phyloP scores from a whole-genome alignment of 64 coral and sea anemone species.

The Cladopsammia gracilis region DNA sequence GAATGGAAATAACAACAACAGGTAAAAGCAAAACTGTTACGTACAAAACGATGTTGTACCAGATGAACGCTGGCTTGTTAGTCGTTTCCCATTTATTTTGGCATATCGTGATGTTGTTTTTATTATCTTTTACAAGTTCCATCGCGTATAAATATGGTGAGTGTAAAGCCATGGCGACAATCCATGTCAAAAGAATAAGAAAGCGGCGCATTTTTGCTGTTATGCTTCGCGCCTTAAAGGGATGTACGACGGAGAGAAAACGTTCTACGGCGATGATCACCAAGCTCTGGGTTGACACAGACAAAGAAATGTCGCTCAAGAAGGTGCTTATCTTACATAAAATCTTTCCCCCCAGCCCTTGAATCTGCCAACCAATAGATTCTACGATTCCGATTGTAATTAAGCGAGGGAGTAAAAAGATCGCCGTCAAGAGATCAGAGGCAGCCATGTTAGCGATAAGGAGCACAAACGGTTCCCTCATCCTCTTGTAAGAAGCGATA shows the following conservation, averaged over 20 bases:
- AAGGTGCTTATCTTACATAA: constrained; percentile 61
- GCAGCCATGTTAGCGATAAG: constrained; percentile 83
- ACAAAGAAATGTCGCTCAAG: constrained; percentile 53
- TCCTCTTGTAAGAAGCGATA: constrained; percentile 53
- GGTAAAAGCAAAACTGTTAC: constrained; percentile 27
- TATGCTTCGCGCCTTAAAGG: constrained; percentile 54
- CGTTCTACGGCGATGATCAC: constrained; percentile 71
- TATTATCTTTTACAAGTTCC: not conserved
- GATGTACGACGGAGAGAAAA: constrained; percentile 67
- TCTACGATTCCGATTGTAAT: not conserved
- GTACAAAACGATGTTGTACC: constrained; percentile 1
- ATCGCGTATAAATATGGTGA: constrained; percentile 41
- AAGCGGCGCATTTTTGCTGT: not conserved
- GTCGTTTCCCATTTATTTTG: not conserved
- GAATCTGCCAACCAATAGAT: constrained; percentile 15
- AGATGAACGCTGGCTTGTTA: not conserved
- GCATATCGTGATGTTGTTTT: not conserved
- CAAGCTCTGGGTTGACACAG: constrained; percentile 76
- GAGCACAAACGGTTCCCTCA: constrained; percentile 50
- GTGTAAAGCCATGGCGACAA: constrained; percentile 40
- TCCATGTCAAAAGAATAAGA: constrained; percentile 34
- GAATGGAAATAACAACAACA: not conserved
- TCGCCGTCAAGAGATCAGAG: constrained; percentile 54
- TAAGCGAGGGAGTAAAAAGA: constrained; percentile 64
- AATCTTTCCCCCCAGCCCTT: constrained; percentile 18